Conservation (phyloP, 2,797 vertebrate genomes). For the Hapalemur alaotrensis region DNA sequence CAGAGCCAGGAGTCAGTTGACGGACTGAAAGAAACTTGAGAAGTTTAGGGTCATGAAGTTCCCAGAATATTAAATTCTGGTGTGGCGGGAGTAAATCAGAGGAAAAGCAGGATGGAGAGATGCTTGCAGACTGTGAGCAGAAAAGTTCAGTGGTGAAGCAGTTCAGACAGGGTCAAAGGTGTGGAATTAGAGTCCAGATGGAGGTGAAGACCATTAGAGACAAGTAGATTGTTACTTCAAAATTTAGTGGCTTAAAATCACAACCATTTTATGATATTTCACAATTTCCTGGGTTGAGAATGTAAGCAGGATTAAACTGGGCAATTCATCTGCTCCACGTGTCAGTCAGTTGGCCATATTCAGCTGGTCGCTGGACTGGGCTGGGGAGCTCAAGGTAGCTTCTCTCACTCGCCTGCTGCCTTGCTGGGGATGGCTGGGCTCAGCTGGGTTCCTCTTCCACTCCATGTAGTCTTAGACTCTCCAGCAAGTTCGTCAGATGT, state of each 20-base stretch:
- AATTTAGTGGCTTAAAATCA: background rate
- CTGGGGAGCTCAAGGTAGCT: too few species aligned
- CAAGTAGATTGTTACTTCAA: background rate
- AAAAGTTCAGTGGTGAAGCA: background rate
- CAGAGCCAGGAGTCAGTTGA: background rate
- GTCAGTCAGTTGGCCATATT: background rate
- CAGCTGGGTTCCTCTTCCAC: background rate
- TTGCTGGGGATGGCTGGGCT: background rate
- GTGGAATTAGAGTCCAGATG: background rate
- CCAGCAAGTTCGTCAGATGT: background rate
- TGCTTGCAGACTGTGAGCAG: background rate
- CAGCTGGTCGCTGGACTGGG: background rate
- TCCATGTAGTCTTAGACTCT: background rate
- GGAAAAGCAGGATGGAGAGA: background rate
- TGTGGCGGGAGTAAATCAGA: background rate
- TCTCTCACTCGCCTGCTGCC: background rate
- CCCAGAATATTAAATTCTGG: background rate
- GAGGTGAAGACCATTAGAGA: background rate
- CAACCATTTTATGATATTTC: background rate
- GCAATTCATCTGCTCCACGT: background rate
- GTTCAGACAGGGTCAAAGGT: background rate
- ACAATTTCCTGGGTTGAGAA: background rate
- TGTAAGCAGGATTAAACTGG: background rate
- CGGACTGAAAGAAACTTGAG: background rate
- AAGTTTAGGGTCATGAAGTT: background rate